Evolutionary conservation across 2,797 vertebrate genomes (phyloP).

Genomic region (Enteromius paludinosus): DNA sequence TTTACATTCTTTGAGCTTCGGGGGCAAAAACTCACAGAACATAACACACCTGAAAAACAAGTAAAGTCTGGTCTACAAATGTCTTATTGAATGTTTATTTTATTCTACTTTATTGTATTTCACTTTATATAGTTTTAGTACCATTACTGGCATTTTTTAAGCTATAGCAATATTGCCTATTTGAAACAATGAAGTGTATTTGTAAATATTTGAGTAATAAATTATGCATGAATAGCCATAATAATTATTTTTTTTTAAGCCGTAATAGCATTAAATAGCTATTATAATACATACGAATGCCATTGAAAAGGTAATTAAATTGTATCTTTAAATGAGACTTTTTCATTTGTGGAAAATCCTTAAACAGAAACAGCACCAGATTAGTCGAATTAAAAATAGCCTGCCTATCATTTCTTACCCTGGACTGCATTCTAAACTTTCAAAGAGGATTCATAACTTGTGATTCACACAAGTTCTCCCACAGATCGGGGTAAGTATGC

Average conservation of each 20-base stretch:
- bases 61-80: neutral
- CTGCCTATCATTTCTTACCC: neutral
- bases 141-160: neutral
- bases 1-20: conserved; percentile 67
- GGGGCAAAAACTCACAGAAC: conserved; percentile 22
- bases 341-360: neutral
- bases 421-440: neutral
- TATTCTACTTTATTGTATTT: neutral
- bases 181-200: neutral
- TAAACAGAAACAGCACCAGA: neutral
- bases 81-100: neutral
- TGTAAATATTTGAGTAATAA: neutral
- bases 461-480: neutral
- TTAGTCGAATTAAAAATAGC: neutral
- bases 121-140: neutral
- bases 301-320: no score
- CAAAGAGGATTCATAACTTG: neutral
- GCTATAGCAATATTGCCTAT: neutral
- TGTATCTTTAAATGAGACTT: neutral
- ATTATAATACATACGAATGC: neutral
- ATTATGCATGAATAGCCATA: neutral
- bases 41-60: neutral
- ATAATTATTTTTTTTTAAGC: neutral
- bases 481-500: neutral
- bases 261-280: neutral